Conservation (phyloP, 2,113 vertebrate species). For the Lamprologus lemairii region DNA sequence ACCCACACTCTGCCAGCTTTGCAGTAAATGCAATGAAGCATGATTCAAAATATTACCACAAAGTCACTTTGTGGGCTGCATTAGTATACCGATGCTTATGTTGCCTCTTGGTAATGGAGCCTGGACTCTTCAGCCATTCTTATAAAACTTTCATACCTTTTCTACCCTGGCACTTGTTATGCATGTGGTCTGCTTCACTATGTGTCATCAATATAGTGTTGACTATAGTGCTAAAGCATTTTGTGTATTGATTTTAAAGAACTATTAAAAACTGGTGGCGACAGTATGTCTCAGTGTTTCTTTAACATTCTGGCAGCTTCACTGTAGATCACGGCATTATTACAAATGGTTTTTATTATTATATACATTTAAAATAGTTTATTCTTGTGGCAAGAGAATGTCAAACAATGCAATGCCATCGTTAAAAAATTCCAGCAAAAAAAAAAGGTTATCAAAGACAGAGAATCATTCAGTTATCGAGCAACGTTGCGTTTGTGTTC, state of each 20-base stretch:
- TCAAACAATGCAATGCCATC: not conserved
- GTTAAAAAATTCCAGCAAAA: not conserved
- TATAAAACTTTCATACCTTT: not conserved
- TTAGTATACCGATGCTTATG: not conserved
- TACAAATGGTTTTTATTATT: not conserved
- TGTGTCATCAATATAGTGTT: not conserved
- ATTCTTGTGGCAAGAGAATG: not conserved
- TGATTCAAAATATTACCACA: not conserved
- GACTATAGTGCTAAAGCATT: not conserved
- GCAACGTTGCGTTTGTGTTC: not conserved
- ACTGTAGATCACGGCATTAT: not conserved
- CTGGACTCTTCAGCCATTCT: not conserved
- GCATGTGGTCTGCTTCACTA: not conserved
- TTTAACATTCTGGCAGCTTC: not conserved
- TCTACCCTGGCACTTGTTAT: not conserved
- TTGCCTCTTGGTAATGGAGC: not conserved
- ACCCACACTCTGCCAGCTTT: not conserved
- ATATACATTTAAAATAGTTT: not conserved
- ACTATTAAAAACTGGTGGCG: not conserved
- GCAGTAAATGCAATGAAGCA: not conserved
- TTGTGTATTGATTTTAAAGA: not conserved
- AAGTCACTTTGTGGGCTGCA: constrained; percentile 11
- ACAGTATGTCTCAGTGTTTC: not conserved
- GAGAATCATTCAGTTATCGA: not conserved
- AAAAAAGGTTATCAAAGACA: not conserved